These are phyloP conservation scores for Plagodis dolabraria DNA, from an alignment of 2,888 invertebrate species.

Conservation along the genomic window DNA sequence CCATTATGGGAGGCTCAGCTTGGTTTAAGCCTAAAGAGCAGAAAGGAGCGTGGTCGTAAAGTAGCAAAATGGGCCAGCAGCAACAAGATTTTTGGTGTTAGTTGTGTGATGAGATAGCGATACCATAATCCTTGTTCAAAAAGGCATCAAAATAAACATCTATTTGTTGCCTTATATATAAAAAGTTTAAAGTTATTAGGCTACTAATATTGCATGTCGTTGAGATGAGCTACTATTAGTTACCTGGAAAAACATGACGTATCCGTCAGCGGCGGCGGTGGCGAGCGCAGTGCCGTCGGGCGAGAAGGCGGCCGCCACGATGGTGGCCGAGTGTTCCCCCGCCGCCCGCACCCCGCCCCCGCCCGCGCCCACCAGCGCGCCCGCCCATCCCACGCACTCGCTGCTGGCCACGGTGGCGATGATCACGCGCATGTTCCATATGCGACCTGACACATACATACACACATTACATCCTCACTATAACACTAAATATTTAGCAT, in stretches of 20 bases:
- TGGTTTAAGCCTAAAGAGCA: no score
- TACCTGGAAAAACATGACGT: slow-evolving; percentile 96
- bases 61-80: not conserved
- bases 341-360: slow-evolving; percentile 47
- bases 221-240: no score
- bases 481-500: not conserved
- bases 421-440: slow-evolving; percentile 65
- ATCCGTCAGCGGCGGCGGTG: slow-evolving; percentile 94
- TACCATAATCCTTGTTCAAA: no score
- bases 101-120: no score
- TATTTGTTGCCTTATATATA: no score
- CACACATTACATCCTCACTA: not conserved
- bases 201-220: no score
- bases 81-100: not conserved
- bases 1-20: no score
- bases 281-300: slow-evolving; percentile 98
- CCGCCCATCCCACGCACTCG: slow-evolving; percentile 31
- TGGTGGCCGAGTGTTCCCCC: slow-evolving; percentile 59
- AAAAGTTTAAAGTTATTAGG: no score
- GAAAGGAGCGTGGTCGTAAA: no score
- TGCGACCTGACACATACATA: slow-evolving; percentile 56
- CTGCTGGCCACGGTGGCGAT: slow-evolving; percentile 25
- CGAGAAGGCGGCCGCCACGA: slow-evolving; percentile 95
- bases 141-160: no score
- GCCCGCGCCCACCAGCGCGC: slow-evolving; percentile 32